Evolutionary conservation across 2,888 invertebrate genomes (phyloP), one percentile per base, ranked within the genome.

Genomic region (Bombylius major): DNA sequence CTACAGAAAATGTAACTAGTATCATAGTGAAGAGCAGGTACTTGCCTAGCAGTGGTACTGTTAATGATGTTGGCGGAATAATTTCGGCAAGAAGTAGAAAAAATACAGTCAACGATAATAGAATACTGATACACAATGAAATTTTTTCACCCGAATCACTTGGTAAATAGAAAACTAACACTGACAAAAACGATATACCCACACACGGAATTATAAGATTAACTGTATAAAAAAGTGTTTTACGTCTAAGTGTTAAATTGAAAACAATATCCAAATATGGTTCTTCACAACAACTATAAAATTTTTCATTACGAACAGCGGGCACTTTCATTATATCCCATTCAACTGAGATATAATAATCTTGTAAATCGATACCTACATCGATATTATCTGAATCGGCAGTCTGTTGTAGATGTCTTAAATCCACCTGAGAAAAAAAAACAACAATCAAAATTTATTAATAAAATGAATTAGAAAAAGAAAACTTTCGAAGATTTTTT

Each of bases 71-170:
- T 55, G 94, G 91, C 65, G 94, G 94, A 72, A 94, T 94, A 72
- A 93, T 94, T 78, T 94, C 94, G 68, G 89, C 92, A 71, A 95
- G 79, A 65, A 94, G 80, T 69, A 94, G 80, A 79, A 94, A 93
- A 80, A 94, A 94, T 79, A 94, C 93, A 69, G 93, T 94, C 70
- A 94, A 78, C 64, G 94, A 94, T 56, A 94, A 84, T 60, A 94
- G 80, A 72, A 94, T 93, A 63, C 92, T 93, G 69, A 94, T 93
- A 75, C 95, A 95, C 62, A 98, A 83, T 60, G 96, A 95, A 66
- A 97, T 93, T 76, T 97, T 97, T 77, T 98, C 97, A 63, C 97
- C 97, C 53, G 94, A 94, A 77, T 97, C 96, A 62, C 94, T 93
- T 58, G 98, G 98, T 66, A 98, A 78, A 76, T 98, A 98, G 78